phyloP scores from a whole-genome alignment of 2,113 vertebrate species.

The Misgurnus anguillicaudatus region DNA sequence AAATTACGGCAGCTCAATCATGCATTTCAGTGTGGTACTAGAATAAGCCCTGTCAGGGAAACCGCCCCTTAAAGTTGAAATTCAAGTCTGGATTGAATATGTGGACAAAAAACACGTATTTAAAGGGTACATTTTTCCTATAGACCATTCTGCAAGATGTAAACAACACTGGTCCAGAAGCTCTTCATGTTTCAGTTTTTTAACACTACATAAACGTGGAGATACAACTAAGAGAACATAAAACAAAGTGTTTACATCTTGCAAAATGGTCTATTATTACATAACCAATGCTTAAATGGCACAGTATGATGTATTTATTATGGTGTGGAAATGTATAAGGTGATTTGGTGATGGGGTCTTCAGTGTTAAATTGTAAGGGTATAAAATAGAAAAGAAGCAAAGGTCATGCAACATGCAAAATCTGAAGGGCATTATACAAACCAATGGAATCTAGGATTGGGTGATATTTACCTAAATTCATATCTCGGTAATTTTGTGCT shows the following conservation, averaged over 20 bases:
- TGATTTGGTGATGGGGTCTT: conserved; percentile 6
- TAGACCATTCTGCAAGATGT: no score
- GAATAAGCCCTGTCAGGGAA: no score
- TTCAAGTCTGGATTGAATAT: background rate
- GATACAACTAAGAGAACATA: background rate
- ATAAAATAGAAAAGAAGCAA: background rate
- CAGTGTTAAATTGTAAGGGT: background rate
- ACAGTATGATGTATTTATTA: conserved; percentile 3
- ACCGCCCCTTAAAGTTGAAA: no score
- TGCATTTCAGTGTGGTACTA: no score
- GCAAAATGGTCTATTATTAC: no score
- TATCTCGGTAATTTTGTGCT: no score
- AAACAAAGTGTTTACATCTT: background rate
- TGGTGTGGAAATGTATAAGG: background rate
- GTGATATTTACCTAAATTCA: background rate
- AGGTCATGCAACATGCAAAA: background rate
- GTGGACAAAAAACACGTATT: no score
- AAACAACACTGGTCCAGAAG: no score
- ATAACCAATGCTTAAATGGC: background rate
- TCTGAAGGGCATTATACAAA: background rate
- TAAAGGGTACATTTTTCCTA: no score
- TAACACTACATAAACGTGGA: no score
- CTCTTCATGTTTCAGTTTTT: no score
- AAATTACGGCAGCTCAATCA: no score
- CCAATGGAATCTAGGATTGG: background rate